Percentiles rank a stretch among this genome's conserved stretches.
Conservation (phyloP, 2,888 invertebrate species). For the Gortyna flavago region DNA sequence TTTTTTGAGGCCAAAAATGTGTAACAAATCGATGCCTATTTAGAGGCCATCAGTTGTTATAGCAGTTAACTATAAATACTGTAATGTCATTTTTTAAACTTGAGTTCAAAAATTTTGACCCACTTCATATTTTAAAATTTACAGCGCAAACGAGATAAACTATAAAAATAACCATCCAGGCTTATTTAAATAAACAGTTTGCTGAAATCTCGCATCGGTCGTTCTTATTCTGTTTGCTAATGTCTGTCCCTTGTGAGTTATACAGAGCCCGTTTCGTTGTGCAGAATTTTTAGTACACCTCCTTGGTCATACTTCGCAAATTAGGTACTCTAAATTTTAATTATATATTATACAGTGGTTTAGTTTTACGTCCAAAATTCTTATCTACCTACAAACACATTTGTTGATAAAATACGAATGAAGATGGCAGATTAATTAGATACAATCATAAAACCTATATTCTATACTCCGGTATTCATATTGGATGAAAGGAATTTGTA, state of each 20-base stretch:
- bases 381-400: neutral
- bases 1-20: no score
- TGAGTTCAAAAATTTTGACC: neutral
- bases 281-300: slow-evolving; percentile 14
- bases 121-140: neutral
- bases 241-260: slow-evolving; percentile 30
- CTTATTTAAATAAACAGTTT: slow-evolving; percentile 23
- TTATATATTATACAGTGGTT: neutral
- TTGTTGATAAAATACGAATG: neutral
- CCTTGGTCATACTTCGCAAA: neutral
- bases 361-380: neutral
- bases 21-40: neutral
- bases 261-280: slow-evolving; percentile 7
- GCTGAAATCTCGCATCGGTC: neutral
- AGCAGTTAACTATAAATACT: neutral
- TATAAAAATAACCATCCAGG: slow-evolving; percentile 12
- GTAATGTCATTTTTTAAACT: neutral
- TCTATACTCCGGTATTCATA: neutral
- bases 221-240: slow-evolving; percentile 33
- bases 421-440: no score
- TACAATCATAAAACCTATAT: neutral
- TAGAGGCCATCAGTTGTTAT: neutral
- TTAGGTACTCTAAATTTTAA: slow-evolving; percentile 15
- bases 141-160: neutral
- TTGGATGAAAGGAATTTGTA: no score